Evolutionary conservation across 2,113 vertebrate species (phyloP), one percentile per base, ranked within the genome.

Genomic region (Limanda limanda): DNA sequence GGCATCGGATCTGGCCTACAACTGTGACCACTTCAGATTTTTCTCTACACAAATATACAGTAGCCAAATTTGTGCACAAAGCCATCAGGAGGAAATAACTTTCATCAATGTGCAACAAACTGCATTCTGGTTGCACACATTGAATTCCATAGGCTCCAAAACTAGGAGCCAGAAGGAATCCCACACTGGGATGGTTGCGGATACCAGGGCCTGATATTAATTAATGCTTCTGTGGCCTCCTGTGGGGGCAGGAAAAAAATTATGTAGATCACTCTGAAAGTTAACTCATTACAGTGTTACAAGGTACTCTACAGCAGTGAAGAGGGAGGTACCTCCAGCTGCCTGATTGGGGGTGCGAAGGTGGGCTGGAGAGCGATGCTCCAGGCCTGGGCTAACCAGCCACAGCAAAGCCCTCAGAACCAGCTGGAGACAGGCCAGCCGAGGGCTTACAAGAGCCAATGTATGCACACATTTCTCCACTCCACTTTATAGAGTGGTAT

Each of bases 251-350:
- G 78, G 70, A 86, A 87, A 92, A 93, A 84, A 94, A 93, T 93
- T 89, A 93, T 94, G 91, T 84, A 92, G 89, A 93, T 90, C 79
- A 84, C 90, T 89, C 74, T 84, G 81, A 91, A 91, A 93, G 90
- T 92, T 92, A 93, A 91, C 91, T 93, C 91, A 88, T 94, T 91
- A 93, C 68, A 74, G 83, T 74, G 87, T 90, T 93, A 89, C 78
- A 89, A 85, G 88, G 85, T 86, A 85, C 83, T 92, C 79, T 74
- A 85, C 66, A n/a, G 73, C 65, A 12, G 71, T 82, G 84, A 78
- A 88, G 82, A 87, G 91, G 73, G 80, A 67, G 79, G 83, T 80
- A 80, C 73, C 84, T 80, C 70, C 82, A 89, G 88, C 85, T 89
- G 91, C 79, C 86, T 84, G 82, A 79, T 78, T 62, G 71, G 62